Base-by-base conservation (phyloP, 1,140 invertebrate species). In the Sinonovacula constricta region DNA sequence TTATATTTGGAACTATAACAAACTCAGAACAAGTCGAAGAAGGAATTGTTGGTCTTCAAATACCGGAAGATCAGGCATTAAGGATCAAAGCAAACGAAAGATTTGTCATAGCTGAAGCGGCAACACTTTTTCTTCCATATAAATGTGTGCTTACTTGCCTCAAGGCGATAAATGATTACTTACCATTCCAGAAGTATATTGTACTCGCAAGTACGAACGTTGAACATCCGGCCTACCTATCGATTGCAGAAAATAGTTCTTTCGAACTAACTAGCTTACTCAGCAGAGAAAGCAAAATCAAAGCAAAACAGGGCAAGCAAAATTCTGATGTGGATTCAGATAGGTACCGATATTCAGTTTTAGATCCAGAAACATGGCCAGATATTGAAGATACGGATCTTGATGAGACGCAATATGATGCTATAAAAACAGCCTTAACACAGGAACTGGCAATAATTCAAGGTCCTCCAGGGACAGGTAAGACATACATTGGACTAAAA, bases 401-500 rank as follows among this genome's bases (percentile, higher is more conserved):
- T 7, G 90, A 93, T 84, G 83, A 88, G 18, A 88, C 90, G 22
- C 93, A 93, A 81, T 83, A 79, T 57, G 67, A 85, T 57, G 93
- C 93, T 1, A 80, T 93, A 24, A 80, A 88, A 62, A 81, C 82
- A 26, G 92, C 92, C 22, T 82, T 93, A 2, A 90, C 88, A 18
- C 89, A 89, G 62, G 90, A 92, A 79, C 67, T 93, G 33, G 89
- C 93, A 1, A 90, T 97, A 1, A 96, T 97, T 80, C 96, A 97
- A 92, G 93, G 86, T n/a, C 92, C 87, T 14, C 89, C 87, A 28
- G 91, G 88, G 7, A 91, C 89, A 31, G 89, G 91, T 31, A 88
- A 90, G 82, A 86, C 89, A 24, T 88, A 87, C 54, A 81, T 91
- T 62, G 90, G 90, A 28, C 66, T 91, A 12, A 87, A 91, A 74